These are phyloP conservation scores for Procambarus clarkii DNA, from an alignment of 1,140 invertebrate genomes.

Conservation along the genomic window DNA sequence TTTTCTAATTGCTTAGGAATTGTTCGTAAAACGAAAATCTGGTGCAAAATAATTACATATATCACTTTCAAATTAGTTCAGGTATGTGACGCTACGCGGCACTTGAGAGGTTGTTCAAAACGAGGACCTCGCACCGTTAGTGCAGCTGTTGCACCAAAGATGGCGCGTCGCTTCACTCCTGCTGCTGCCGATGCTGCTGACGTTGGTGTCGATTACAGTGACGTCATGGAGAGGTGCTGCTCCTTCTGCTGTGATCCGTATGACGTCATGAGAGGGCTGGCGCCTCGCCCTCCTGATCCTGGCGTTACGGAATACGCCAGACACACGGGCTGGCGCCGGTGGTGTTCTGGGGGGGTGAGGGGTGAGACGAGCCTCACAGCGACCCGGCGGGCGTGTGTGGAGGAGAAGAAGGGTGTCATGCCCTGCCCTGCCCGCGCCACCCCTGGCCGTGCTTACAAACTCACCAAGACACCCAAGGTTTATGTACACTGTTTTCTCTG, in stretches of 20 bases:
- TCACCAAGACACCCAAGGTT: slow-evolving; percentile 50
- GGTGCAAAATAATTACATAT: slow-evolving; percentile 53
- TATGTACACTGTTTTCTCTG: slow-evolving; percentile 52
- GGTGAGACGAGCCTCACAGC: not conserved
- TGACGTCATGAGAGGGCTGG: slow-evolving; percentile 17
- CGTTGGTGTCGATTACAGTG: slow-evolving; percentile 24
- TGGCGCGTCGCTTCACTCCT: not conserved
- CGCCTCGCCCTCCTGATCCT: slow-evolving; percentile 5
- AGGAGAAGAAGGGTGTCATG: slow-evolving; percentile 37
- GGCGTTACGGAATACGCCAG: slow-evolving; percentile 3
- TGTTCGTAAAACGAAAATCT: slow-evolving; percentile 20
- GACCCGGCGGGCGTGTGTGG: slow-evolving; percentile 25
- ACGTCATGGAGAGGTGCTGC: slow-evolving; percentile 24
- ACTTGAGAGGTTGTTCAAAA: slow-evolving; percentile 8
- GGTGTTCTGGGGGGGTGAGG: not conserved
- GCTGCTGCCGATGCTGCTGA: slow-evolving; percentile 39
- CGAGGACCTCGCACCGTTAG: not conserved
- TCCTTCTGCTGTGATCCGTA: slow-evolving; percentile 21
- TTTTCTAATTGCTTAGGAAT: not conserved
- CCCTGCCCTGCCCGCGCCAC: slow-evolving; percentile 36
- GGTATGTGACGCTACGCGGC: slow-evolving; percentile 19
- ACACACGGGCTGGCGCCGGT: slow-evolving; percentile 17
- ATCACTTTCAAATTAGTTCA: slow-evolving; percentile 38
- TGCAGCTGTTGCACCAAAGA: not conserved
- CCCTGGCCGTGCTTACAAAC: slow-evolving; percentile 17